These are phyloP conservation scores for Drosophila helvetica DNA, from an alignment of 2,888 invertebrate genomes.

Conservation along the genomic window DNA sequence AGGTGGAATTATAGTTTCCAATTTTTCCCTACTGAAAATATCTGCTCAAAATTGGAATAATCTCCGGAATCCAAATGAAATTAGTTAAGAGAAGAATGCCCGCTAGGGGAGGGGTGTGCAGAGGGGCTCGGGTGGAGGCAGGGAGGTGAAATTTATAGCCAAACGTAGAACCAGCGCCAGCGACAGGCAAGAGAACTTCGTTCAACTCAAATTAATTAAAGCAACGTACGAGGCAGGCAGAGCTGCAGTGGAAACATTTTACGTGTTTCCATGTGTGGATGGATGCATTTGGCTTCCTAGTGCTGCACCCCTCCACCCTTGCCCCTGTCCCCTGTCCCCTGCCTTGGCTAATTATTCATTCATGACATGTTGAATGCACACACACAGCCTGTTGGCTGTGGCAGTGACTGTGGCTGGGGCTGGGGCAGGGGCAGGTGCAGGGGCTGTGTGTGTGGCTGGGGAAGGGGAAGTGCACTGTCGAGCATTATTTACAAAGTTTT, in stretches of 20 bases:
- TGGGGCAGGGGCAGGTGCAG: background rate
- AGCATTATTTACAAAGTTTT: constrained; percentile 69
- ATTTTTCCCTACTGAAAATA: background rate
- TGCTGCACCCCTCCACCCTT: constrained; percentile 9
- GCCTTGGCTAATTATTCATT: constrained; percentile 77
- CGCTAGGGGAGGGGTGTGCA: background rate
- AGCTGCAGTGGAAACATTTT: constrained; percentile 64
- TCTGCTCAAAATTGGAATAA: background rate
- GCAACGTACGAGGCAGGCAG: constrained; percentile 17
- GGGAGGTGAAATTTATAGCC: background rate
- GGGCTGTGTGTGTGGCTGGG: background rate
- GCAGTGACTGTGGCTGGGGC: too few species aligned
- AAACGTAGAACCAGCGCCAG: constrained; percentile 4
- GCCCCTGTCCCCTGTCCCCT: constrained; percentile 15
- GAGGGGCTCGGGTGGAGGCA: background rate
- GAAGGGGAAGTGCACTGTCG: constrained; percentile 23
- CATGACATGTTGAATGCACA: constrained; percentile 79
- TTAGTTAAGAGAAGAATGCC: constrained; percentile 43
- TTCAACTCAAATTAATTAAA: constrained; percentile 71
- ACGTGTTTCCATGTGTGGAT: constrained; percentile 52
- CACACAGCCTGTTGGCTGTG: constrained; percentile 40
- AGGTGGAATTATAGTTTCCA: too few species aligned
- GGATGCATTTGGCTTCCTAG: constrained; percentile 55
- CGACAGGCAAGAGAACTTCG: constrained; percentile 63
- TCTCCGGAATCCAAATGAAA: constrained; percentile 50